Conservation (phyloP, 2,888 invertebrate species). For the Chromoteleia sp. region DNA sequence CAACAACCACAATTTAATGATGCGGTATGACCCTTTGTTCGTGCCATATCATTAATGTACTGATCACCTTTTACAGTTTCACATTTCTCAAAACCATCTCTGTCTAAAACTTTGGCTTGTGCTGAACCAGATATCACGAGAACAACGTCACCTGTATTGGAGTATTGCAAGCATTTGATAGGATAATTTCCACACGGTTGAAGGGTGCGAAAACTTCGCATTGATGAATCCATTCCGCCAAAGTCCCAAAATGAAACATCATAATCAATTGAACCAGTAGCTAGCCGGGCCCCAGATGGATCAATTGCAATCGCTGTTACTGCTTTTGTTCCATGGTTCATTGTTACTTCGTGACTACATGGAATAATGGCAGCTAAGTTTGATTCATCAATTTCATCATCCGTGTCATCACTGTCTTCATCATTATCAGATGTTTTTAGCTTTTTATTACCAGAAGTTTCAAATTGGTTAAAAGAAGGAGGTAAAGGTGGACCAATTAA, state of each 20-base stretch:
- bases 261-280: slow-evolving; percentile 97
- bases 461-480: background rate
- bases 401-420: slow-evolving; percentile 79
- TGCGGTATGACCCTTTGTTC: slow-evolving; percentile 97
- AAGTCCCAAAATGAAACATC: slow-evolving; percentile 99
- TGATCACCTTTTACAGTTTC: slow-evolving; percentile 98
- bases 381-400: slow-evolving; percentile 47
- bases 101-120: slow-evolving; percentile 96
- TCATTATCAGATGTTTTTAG: slow-evolving; percentile 74
- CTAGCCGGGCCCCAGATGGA: slow-evolving; percentile 95
- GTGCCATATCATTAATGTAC: slow-evolving; percentile 97
- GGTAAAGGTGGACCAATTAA: slow-evolving; percentile 80
- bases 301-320: slow-evolving; percentile 96
- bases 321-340: slow-evolving; percentile 96
- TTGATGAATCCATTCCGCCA: slow-evolving; percentile 97
- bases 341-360: slow-evolving; percentile 90
- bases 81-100: slow-evolving; percentile 96
- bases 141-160: slow-evolving; percentile 96
- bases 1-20: slow-evolving; percentile 94
- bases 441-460: slow-evolving; percentile 4
- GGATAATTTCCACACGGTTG: slow-evolving; percentile 98
- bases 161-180: slow-evolving; percentile 95
- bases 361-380: slow-evolving; percentile 88
- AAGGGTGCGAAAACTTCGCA: slow-evolving; percentile 96
- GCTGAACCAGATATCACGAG: slow-evolving; percentile 96